Percentiles rank a stretch among this genome's conserved stretches.
phyloP scores from a whole-genome alignment of 2,888 invertebrate genomes.

The Sinhomidia bicolor region DNA sequence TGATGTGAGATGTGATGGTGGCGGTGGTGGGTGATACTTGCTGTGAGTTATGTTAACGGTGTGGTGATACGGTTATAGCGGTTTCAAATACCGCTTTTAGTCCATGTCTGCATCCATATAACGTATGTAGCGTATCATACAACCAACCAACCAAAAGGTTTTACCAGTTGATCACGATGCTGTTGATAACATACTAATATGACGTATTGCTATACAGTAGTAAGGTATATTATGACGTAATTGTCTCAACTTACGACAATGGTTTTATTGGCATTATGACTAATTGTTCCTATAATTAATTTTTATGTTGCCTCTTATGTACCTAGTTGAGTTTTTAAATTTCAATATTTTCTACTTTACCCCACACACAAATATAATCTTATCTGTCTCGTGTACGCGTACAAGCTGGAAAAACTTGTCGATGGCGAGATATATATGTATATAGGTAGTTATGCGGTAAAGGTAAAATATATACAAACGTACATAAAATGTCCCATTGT shows the following conservation, averaged over 20 bases:
- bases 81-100: background rate
- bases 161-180: conserved; percentile 28
- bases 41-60: background rate
- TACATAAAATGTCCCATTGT: too few species aligned
- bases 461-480: background rate
- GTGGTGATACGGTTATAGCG: background rate
- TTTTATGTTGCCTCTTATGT: too few species aligned
- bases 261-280: too few species aligned
- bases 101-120: background rate
- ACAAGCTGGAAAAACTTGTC: background rate
- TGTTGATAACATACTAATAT: background rate
- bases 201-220: background rate
- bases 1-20: background rate
- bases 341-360: too few species aligned
- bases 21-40: background rate
- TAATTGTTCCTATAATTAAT: too few species aligned
- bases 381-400: background rate
- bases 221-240: too few species aligned
- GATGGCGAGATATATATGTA: background rate
- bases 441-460: background rate
- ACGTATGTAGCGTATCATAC: background rate
- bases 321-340: too few species aligned
- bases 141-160: too few species aligned
- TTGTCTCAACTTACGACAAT: too few species aligned
- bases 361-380: background rate